Percentiles rank a stretch among this genome's conserved stretches.
Conservation (phyloP, 2,888 invertebrate species). For the Pilophorus perplexus region DNA sequence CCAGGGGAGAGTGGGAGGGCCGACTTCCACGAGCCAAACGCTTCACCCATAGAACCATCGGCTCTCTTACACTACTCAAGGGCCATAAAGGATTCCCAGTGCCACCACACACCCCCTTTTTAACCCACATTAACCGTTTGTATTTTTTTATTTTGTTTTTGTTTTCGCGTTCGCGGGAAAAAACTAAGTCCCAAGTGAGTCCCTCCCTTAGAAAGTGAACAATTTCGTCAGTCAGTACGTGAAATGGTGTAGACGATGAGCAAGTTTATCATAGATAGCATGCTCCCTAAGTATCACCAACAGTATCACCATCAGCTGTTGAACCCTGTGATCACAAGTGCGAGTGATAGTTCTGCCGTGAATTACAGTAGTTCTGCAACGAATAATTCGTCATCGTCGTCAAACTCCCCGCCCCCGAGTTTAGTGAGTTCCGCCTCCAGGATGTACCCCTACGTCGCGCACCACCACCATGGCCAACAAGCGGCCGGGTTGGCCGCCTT, state of each 20-base stretch:
- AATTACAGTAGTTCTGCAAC: slow-evolving; percentile 58
- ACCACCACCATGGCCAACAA: slow-evolving; percentile 66
- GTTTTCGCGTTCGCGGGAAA: slow-evolving; percentile 27
- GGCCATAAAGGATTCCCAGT: slow-evolving; percentile 47
- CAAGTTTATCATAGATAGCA: slow-evolving; percentile 97
- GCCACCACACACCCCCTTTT: slow-evolving; percentile 44
- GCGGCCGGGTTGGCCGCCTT: slow-evolving; percentile 67
- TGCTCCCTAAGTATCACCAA: slow-evolving; percentile 89
- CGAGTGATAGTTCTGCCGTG: slow-evolving; percentile 56
- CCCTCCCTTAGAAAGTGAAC: slow-evolving; percentile 44
- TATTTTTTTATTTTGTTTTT: slow-evolving; percentile 23
- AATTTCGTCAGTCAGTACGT: slow-evolving; percentile 41
- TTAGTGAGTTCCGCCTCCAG: slow-evolving; percentile 59
- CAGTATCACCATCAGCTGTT: slow-evolving; percentile 67
- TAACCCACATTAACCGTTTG: slow-evolving; percentile 38
- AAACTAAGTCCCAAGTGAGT: slow-evolving; percentile 34
- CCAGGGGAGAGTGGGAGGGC: slow-evolving; percentile 10
- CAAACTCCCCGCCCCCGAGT: slow-evolving; percentile 55
- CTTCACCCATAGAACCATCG: slow-evolving; percentile 41
- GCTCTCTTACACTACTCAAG: slow-evolving; percentile 42
- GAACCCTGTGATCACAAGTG: slow-evolving; percentile 54
- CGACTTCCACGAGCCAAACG: slow-evolving; percentile 24
- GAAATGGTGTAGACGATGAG: slow-evolving; percentile 63
- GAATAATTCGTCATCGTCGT: slow-evolving; percentile 56
- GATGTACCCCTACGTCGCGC: slow-evolving; percentile 88